Base-by-base conservation (phyloP, 2,113 vertebrate species). In the Chamaetylas fuelleborni region DNA sequence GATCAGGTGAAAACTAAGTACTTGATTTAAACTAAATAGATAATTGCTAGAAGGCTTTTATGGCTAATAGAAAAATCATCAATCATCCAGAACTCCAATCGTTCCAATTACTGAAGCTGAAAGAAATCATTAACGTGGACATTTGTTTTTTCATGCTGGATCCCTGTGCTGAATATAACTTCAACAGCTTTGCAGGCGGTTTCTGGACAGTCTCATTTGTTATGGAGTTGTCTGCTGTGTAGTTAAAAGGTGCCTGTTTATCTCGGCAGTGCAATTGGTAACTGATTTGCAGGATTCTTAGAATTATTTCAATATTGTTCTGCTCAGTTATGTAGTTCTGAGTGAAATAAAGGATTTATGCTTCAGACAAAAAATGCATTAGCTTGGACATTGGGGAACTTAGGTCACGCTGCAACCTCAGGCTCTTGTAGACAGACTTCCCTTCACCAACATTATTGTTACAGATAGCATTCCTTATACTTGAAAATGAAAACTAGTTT, bases 381-480 rank as follows among this genome's bases (percentile, higher is more conserved):
- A 65, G 1, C 19, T 73, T 84, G 58, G 22, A 64, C 6, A 9
- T 5, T 45, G 25, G 47, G 58, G 45, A 67, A 31, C 8, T 77
- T 19, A 31, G 25, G 43, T 76, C 47, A 43, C 0, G 1, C 12
- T 54, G 19, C 28, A 64, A 1, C 4, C 15, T 64, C 11, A n/a
- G 18, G 12, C 14, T n/a, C 25, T 43, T 23, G 34, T 31, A 34
- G 53, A 36, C 15, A n/a, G 1, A 3, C 3, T 70, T 90, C 76
- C 20, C 10, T 62, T 83, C 38, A 18, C 3, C 38, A 8, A 25
- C 34, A 15, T 36, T 80, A 31, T 8, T n/a, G 11, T 43, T 70
- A 24, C 18, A 42, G 16, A 33, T 24, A 74, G 43, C 12, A 50
- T 43, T 58, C 19, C 4, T 58, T 40, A 26, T 24, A 45, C 12